Base-by-base conservation (phyloP, 2,888 invertebrate genomes). In the Phrixothrix hirtus region DNA sequence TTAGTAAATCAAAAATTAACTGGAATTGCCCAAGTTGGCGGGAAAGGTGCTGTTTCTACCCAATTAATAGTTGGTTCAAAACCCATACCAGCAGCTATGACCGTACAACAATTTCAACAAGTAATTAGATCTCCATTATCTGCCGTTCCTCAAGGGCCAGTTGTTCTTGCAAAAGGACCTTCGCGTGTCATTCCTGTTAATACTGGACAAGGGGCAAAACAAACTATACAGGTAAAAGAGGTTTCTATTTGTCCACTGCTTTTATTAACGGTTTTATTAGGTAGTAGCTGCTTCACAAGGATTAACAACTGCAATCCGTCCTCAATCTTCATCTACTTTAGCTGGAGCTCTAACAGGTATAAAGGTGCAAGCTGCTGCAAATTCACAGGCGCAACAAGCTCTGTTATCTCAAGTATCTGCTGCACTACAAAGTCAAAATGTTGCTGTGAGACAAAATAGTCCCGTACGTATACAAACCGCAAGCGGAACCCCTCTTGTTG, bases 51-150 rank as follows among this genome's bases (percentile, higher is more conserved):
- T 2, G 78, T 82, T 2, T 83, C 83, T 14, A 81, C 87, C 0
- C 87, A 87, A 62, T 75, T 90, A 51, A 85, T 91, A 39, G 87
- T 91, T 2, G 82, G 83, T 37, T 82, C 83, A 10, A 84, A 84
- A 61, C 78, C 81, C 1, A 59, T 83, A 25, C 80, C 84, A 0
- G 79, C 83, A 0, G 81, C 84, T 0, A 83, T 88, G 71, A 87
- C 86, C 0, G 83, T 88, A 50, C 88, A 88, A 61, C 88, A 88
- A 67, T 81, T 89, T 31, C 87, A 88, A 56, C 88, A 88, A 68
- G 85, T 87, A 7, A 74, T 75, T 38, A 62, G 74, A 43, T 64
- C 74, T 13, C 80, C 80, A 1, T 74, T 81, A 57, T 72, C 78
- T 2, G 45, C 26, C 4, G 75, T 77, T 4, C 76, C 80, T 11